Evolutionary conservation across 2,888 invertebrate species (phyloP).

Genomic region (Zygothrica quintamaculata): DNA sequence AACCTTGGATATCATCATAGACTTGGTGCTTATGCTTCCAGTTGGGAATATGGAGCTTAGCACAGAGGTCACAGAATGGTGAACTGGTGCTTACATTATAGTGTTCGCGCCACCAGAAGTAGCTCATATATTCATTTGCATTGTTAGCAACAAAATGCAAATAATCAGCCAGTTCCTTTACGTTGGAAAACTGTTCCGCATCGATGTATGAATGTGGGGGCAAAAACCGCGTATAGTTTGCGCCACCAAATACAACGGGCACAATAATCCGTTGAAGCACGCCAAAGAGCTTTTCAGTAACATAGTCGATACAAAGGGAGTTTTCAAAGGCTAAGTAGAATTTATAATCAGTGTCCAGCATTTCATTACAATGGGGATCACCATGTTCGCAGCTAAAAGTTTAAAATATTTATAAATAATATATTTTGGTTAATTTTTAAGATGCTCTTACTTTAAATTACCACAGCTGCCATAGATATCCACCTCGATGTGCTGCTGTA

Average conservation of each 20-base stretch:
- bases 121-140: constrained; percentile 87
- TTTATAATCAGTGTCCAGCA: constrained; percentile 86
- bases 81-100: constrained; percentile 84
- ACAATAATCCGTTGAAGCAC: constrained; percentile 84
- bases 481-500: constrained; percentile 86
- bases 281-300: constrained; percentile 87
- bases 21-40: constrained; percentile 64
- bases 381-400: constrained; percentile 75
- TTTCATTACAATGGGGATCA: constrained; percentile 81
- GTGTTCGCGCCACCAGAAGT: constrained; percentile 88
- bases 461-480: constrained; percentile 89
- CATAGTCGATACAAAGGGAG: constrained; percentile 88
- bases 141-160: constrained; percentile 84
- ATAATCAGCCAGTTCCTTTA: constrained; percentile 86
- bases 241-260: constrained; percentile 89
- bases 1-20: constrained; percentile 79
- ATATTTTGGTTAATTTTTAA: no score
- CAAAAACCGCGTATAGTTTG: constrained; percentile 86
- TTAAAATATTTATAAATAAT: no score
- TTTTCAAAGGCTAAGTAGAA: constrained; percentile 90
- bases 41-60: constrained; percentile 72
- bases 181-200: constrained; percentile 87
- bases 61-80: constrained; percentile 82
- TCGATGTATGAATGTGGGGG: constrained; percentile 88
- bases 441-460: constrained; percentile 77